These are phyloP conservation scores for Acipenser ruthenus DNA, from an alignment of 2,797 vertebrate genomes.

Conservation along the genomic window DNA sequence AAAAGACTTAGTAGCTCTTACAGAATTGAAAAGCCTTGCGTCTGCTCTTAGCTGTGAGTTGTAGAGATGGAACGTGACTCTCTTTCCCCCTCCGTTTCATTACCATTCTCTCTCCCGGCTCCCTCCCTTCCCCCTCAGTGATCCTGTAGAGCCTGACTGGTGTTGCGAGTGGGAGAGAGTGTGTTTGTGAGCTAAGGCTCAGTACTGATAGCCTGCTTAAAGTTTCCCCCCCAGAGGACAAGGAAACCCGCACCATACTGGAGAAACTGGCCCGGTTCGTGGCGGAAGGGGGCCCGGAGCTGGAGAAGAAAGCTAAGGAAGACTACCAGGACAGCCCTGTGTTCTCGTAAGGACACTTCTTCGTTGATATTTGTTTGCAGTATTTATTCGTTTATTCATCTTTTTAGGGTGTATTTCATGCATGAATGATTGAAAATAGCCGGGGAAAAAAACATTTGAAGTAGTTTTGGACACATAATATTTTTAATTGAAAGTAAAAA, in stretches of 20 bases:
- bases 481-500: too few species aligned
- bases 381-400: too few species aligned
- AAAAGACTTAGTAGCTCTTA: too few species aligned
- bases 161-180: conserved; percentile 55
- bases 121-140: conserved; percentile 36
- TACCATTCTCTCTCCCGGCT: conserved; percentile 12
- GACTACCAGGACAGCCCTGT: conserved; percentile 88
- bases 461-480: too few species aligned
- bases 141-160: conserved; percentile 56
- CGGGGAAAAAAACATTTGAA: too few species aligned
- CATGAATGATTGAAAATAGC: too few species aligned
- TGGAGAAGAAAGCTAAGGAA: conserved; percentile 88
- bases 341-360: conserved; percentile 68
- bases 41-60: neutral
- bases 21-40: too few species aligned
- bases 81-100: conserved; percentile 10
- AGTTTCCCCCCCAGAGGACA: conserved; percentile 98
- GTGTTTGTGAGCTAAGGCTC: conserved; percentile 68
- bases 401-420: too few species aligned
- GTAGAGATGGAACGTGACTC: conserved; percentile 18
- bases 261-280: conserved; percentile 94
- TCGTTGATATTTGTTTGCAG: too few species aligned
- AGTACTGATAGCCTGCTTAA: conserved; percentile 97
- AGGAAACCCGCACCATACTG: conserved; percentile 80
- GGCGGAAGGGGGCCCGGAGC: conserved; percentile 83